Conservation (phyloP, 1,140 invertebrate species). For the Neelides sp. region DNA sequence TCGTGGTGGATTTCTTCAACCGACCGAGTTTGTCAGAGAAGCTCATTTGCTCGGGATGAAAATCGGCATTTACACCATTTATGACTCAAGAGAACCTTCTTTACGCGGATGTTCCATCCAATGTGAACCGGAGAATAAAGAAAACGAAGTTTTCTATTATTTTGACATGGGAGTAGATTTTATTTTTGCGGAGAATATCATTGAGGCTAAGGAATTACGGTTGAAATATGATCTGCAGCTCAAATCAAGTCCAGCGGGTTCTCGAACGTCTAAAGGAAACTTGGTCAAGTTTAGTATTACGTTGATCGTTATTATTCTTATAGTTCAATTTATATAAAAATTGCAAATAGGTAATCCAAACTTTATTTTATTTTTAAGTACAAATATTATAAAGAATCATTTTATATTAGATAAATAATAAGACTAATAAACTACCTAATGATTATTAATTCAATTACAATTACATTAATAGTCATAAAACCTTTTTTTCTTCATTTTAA, state of each 20-base stretch:
- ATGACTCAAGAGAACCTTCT: constrained; percentile 13
- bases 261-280: too few relatives aligned
- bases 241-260: neutral
- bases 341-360: too few relatives aligned
- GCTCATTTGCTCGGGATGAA: constrained; percentile 1
- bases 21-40: constrained; percentile 5
- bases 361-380: too few relatives aligned
- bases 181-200: constrained; percentile 26
- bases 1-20: constrained; percentile 10
- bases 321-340: too few relatives aligned
- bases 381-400: too few relatives aligned
- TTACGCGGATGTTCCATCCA: constrained; percentile 13
- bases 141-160: constrained; percentile 20
- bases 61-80: constrained; percentile 13
- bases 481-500: too few relatives aligned
- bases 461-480: too few relatives aligned
- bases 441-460: too few relatives aligned
- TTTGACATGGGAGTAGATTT: constrained; percentile 23
- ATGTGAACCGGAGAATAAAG: constrained; percentile 15
- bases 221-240: constrained; percentile 9
- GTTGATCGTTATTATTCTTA: too few relatives aligned
- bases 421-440: too few relatives aligned
- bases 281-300: too few relatives aligned
- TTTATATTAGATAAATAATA: too few relatives aligned
- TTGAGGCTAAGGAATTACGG: constrained; percentile 16